Evolutionary conservation across 1,140 invertebrate genomes (phyloP), one percentile per base, ranked within the genome.

Genomic region (roundworm (Caenorhabditis elegans)): DNA sequence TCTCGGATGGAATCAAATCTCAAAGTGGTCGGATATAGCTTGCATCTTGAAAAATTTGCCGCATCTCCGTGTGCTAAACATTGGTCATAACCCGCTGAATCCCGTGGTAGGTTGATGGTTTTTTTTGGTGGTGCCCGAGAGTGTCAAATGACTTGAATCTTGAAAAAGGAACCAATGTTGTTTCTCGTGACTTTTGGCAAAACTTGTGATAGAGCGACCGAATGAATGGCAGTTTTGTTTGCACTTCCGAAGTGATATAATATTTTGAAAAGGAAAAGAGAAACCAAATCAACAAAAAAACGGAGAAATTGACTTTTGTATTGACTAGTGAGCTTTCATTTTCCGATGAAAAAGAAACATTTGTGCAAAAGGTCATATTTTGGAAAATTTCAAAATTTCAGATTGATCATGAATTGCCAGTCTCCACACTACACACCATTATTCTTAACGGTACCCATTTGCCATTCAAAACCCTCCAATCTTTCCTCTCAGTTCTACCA

Each of bases 361-460:
- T n/a, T n/a, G n/a, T n/a, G n/a, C n/a, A n/a, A n/a, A n/a, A n/a
- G n/a, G n/a, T n/a, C n/a, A n/a, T n/a, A n/a, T n/a, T n/a, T n/a
- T n/a, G n/a, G n/a, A n/a, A n/a, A n/a, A n/a, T n/a, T n/a, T n/a
- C n/a, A n/a, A n/a, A n/a, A 2, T 81, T 81, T 51, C 80, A 81
- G 80, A 48, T 70, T n/a, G 46, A 76, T n/a, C 39, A 31, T 22
- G 78, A 84, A 22, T 24, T 83, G 15, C 83, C 83, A 17, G 47
- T 78, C 26, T 60, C 77, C 8, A 47, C 17, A 8, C 48, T 84
- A 26, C 26, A 55, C 8, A 82, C 82, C 22, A 46, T 84, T 24
- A 75, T 84, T 46, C 83, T 84, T 34, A 84, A 84, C 70, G 83
- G 83, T n/a, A 84, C 81, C 36, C 47, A 82, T 80, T 82, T 82